Conservation (phyloP, 2,113 vertebrate genomes). For the Athene cunicularia region DNA sequence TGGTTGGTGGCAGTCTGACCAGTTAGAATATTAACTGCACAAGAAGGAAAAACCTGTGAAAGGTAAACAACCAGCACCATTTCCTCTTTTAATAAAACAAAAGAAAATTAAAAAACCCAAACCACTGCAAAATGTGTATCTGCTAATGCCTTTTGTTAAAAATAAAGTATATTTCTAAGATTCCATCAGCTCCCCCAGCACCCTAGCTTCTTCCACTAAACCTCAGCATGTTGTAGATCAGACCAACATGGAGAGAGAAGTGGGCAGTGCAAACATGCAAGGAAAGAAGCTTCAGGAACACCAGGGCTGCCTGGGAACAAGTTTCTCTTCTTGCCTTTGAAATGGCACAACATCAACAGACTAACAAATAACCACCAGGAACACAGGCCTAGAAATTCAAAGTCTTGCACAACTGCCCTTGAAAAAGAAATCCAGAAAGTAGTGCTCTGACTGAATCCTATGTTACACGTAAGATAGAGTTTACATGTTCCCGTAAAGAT, state of each 20-base stretch:
- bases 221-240: not conserved
- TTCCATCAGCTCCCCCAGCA: not conserved
- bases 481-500: not conserved
- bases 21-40: not conserved
- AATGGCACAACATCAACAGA: conserved; percentile 14
- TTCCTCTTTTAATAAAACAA: not conserved
- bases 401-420: conserved; percentile 8
- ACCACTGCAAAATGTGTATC: not conserved
- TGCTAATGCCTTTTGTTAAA: not conserved
- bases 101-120: not conserved
- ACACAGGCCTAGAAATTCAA: not conserved
- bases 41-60: not conserved
- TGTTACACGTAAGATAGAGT: not conserved
- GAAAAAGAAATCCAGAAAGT: not conserved
- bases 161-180: not conserved
- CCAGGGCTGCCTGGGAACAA: not conserved
- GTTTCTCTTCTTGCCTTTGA: conserved; percentile 13
- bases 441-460: not conserved
- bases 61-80: not conserved
- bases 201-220: not conserved
- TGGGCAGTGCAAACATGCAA: not conserved
- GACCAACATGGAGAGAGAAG: not conserved
- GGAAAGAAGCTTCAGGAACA: not conserved
- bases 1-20: not conserved
- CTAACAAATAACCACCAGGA: conserved; percentile 16